Evolutionary conservation across 2,797 vertebrate species (phyloP).

Genomic region (Scleropages formosus): DNA sequence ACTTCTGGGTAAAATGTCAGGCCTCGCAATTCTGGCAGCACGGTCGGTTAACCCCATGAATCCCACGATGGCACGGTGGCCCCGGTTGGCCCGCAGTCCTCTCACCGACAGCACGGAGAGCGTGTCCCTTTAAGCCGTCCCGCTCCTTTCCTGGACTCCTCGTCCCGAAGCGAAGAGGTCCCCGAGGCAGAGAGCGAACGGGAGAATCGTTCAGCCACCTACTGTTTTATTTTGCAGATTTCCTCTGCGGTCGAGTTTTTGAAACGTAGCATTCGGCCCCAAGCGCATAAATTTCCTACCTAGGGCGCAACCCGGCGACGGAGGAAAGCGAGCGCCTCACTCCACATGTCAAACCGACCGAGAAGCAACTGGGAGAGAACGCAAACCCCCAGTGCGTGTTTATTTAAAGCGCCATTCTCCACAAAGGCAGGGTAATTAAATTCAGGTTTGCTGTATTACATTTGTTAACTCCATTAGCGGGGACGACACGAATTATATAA

Average conservation of each 20-base stretch:
- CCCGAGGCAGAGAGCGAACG: background rate
- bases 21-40: constrained; percentile 22
- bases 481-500: constrained; percentile 27
- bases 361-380: background rate
- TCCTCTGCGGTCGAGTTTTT: background rate
- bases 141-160: background rate
- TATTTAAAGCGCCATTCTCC: constrained; percentile 23
- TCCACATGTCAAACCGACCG: background rate
- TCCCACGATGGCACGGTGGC: too few species aligned
- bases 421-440: constrained; percentile 26
- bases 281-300: background rate
- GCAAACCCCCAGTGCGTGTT: constrained; percentile 10
- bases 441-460: constrained; percentile 24
- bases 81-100: background rate
- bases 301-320: background rate
- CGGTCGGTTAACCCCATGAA: constrained; percentile 19
- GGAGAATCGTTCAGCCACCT: background rate
- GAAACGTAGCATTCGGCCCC: background rate
- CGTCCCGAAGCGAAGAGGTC: constrained; percentile 1
- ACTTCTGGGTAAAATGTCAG: constrained; percentile 40
- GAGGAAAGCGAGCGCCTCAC: background rate
- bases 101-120: background rate
- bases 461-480: constrained; percentile 28
- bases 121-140: constrained; percentile 17
- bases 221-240: constrained; percentile 2